phyloP scores from a whole-genome alignment of 2,888 invertebrate genomes.

The Chrysotoxum bicinctum region DNA sequence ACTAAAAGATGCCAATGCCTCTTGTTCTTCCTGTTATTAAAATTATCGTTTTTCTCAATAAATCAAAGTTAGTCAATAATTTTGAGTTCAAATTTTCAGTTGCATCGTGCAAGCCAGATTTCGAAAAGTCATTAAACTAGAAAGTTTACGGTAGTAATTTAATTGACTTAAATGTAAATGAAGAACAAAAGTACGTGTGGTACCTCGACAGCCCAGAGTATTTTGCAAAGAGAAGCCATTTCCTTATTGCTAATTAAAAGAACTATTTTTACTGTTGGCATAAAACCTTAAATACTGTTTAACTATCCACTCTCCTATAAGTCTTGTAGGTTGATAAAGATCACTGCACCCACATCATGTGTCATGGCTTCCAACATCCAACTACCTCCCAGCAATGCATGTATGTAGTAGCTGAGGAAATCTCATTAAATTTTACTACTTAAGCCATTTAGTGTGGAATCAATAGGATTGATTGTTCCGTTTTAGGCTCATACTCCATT shows the following conservation, averaged over 20 bases:
- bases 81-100: too few relatives aligned
- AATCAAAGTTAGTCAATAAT: too few relatives aligned
- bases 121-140: too few relatives aligned
- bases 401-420: conserved; percentile 43
- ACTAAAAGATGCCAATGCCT: too few relatives aligned
- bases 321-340: conserved; percentile 22
- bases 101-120: too few relatives aligned
- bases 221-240: background rate
- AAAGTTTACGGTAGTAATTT: too few relatives aligned
- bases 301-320: conserved; percentile 1
- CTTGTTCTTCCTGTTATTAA: too few relatives aligned
- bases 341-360: conserved; percentile 45
- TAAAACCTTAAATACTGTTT: background rate
- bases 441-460: conserved; percentile 46
- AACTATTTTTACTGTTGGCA: background rate
- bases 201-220: background rate
- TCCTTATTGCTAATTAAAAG: conserved; percentile 44
- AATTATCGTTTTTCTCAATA: too few relatives aligned
- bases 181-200: background rate
- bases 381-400: background rate
- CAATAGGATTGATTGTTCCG: conserved; percentile 55
- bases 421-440: conserved; percentile 57
- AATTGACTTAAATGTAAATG: too few relatives aligned
- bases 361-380: background rate
- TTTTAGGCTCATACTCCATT: conserved; percentile 32